A percentile compares a stretch with the other conserved stretches of the same genome.
phyloP scores from a whole-genome alignment of 2,888 invertebrate species.

The Ceraclea dissimilis region DNA sequence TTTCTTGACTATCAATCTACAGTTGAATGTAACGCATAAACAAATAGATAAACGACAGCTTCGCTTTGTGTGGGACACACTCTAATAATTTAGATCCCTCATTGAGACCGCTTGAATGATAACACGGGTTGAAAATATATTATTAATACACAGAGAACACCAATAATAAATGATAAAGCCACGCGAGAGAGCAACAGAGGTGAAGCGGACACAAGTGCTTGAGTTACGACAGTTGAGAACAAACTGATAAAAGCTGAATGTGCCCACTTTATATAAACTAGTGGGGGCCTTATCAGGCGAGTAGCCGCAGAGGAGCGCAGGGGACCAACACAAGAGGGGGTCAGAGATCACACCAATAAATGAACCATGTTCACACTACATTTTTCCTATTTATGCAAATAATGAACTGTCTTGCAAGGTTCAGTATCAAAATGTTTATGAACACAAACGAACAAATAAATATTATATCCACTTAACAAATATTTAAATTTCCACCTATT shows the following conservation, averaged over 20 bases:
- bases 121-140: background rate
- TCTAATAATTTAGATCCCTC: constrained; percentile 19
- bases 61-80: constrained; percentile 12
- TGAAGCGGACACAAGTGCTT: background rate
- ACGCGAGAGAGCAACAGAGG: background rate
- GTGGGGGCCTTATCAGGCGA: constrained; percentile 8
- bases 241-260: constrained; percentile 6
- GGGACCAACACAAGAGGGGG: constrained; percentile 17
- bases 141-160: background rate
- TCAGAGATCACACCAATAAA: constrained; percentile 22
- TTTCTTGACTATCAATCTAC: background rate
- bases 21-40: too few species aligned
- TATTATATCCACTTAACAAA: too few species aligned
- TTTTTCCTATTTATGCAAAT: constrained; percentile 14
- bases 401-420: background rate
- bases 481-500: background rate
- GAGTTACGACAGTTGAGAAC: background rate
- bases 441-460: too few species aligned
- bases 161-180: background rate
- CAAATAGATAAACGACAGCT: too few species aligned
- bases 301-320: background rate
- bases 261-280: constrained; percentile 11
- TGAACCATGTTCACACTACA: constrained; percentile 13
- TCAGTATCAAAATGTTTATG: constrained; percentile 11
- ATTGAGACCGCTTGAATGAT: constrained; percentile 12